phyloP scores from a whole-genome alignment of 1,140 invertebrate species.

The Apis mellifera region DNA sequence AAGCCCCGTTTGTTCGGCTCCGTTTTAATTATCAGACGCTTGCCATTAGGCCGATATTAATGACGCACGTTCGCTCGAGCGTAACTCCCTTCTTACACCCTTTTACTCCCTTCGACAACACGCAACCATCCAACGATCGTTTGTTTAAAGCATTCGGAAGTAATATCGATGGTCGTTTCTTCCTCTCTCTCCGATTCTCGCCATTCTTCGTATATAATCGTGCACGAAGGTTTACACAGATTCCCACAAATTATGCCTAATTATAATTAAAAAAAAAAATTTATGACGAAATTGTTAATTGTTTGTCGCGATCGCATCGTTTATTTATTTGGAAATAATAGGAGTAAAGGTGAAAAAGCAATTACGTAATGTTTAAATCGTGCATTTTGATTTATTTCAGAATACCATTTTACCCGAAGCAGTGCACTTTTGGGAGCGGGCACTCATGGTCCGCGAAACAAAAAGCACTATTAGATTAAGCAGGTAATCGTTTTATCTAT shows the following conservation, averaged over 20 bases:
- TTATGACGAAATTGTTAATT: no score
- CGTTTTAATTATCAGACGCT: constrained; percentile 68
- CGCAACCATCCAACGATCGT: neutral
- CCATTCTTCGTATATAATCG: neutral
- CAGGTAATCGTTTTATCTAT: constrained; percentile 84
- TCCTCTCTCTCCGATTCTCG: constrained; percentile 15
- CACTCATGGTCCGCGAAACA: constrained; percentile 93
- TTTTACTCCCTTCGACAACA: neutral
- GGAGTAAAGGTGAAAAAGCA: neutral
- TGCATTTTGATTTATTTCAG: constrained; percentile 82
- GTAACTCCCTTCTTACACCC: constrained; percentile 3
- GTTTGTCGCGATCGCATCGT: no score
- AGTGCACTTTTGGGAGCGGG: constrained; percentile 95
- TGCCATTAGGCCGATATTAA: constrained; percentile 67
- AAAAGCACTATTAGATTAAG: constrained; percentile 92
- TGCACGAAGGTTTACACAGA: no score
- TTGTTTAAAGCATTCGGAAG: constrained; percentile 23
- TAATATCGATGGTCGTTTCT: constrained; percentile 10
- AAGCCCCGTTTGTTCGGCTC: constrained; percentile 41
- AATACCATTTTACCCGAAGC: constrained; percentile 95
- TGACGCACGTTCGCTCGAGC: constrained; percentile 45
- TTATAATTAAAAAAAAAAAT: no score
- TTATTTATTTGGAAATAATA: neutral
- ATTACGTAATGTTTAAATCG: neutral
- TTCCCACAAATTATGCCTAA: no score